A percentile compares a stretch with the other conserved stretches of the same genome.
phyloP scores from a whole-genome alignment of 2,113 vertebrate genomes.

The Lutjanus erythropterus region DNA sequence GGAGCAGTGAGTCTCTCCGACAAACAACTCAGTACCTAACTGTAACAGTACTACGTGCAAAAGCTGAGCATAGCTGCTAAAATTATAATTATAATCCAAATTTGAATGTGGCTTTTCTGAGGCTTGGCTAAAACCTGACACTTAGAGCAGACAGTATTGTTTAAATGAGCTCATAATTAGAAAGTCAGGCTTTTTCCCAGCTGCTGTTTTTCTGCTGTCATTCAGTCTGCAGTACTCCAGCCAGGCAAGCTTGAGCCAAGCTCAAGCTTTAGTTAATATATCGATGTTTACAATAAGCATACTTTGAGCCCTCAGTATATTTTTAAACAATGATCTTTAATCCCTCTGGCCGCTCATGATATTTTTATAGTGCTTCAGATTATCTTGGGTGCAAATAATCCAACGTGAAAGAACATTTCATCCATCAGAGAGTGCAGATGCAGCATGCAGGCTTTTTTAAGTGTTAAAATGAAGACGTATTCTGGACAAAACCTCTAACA shows the following conservation, averaged over 20 bases:
- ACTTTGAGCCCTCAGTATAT: background rate
- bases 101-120: background rate
- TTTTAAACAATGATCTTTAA: constrained; percentile 7
- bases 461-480: background rate
- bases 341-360: background rate
- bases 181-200: background rate
- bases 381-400: background rate
- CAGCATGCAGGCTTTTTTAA: background rate
- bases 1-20: background rate
- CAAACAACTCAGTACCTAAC: background rate
- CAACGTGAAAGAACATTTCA: background rate
- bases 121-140: background rate
- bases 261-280: background rate
- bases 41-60: too few relatives aligned
- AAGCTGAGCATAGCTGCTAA: background rate
- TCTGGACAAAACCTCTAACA: background rate
- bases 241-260: constrained; percentile 1
- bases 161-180: too few relatives aligned
- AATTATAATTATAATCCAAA: background rate
- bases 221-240: background rate
- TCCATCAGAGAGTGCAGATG: background rate
- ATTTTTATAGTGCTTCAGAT: background rate
- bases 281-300: background rate
- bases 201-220: background rate
- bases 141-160: background rate